phyloP scores from a whole-genome alignment of 2,888 invertebrate genomes.

The Leistus spinibarbis region DNA sequence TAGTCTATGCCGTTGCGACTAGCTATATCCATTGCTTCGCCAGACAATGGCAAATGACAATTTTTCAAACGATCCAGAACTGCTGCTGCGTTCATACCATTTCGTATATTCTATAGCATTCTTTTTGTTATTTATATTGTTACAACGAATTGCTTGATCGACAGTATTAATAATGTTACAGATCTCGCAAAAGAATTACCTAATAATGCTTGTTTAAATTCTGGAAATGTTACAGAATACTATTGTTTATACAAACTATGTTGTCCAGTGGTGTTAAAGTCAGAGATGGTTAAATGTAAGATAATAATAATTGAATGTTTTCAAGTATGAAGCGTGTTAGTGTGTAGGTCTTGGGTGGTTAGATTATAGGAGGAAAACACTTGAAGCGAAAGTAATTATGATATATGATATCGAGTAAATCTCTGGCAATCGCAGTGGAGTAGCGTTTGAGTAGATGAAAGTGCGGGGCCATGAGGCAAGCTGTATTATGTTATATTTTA shows the following conservation, averaged over 20 bases:
- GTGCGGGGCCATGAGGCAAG: background rate
- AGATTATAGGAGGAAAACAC: background rate
- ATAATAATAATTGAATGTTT: no score
- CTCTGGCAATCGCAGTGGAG: no score
- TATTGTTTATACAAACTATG: no score
- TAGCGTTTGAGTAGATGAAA: background rate
- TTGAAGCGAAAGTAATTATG: constrained; percentile 27
- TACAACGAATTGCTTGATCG: no score
- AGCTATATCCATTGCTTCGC: constrained; percentile 11
- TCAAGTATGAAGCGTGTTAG: background rate
- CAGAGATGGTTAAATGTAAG: no score
- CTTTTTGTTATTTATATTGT: no score
- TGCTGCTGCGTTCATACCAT: background rate
- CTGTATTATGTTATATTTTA: background rate
- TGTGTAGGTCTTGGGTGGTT: background rate
- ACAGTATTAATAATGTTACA: no score
- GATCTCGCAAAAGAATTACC: no score
- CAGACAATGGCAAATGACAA: constrained; percentile 46
- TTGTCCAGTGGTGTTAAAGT: no score
- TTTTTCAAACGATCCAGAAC: constrained; percentile 35
- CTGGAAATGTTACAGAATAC: no score
- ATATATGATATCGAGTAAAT: constrained; percentile 22
- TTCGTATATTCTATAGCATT: background rate
- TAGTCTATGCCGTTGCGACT: constrained; percentile 46
- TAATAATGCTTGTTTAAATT: no score